phyloP scores from a whole-genome alignment of 1,140 invertebrate genomes.

The Antheraea mylitta region DNA sequence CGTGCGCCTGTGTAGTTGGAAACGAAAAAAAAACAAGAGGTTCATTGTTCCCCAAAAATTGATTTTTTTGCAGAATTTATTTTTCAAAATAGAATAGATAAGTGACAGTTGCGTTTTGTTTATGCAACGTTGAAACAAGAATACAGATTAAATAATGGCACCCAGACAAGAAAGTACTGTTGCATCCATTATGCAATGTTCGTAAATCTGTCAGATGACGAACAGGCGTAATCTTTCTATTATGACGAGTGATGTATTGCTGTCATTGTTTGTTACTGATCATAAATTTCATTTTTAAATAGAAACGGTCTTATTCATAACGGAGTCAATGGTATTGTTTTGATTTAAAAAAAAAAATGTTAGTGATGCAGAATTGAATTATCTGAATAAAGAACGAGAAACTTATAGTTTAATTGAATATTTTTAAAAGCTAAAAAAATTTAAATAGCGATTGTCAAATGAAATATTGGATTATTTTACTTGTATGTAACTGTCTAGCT shows the following conservation, averaged over 20 bases:
- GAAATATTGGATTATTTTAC: too few species aligned
- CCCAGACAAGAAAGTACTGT: conserved; percentile 13
- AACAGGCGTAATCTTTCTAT: conserved; percentile 63
- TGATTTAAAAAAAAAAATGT: too few species aligned
- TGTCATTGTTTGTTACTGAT: conserved; percentile 44
- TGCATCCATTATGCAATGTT: conserved; percentile 54
- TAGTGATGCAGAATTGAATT: too few species aligned
- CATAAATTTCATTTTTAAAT: conserved; percentile 52
- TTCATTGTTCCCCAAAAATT: not conserved
- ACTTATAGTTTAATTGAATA: too few species aligned
- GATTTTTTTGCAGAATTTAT: not conserved
- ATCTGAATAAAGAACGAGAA: too few species aligned
- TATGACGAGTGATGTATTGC: conserved; percentile 70
- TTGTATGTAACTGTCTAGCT: too few species aligned
- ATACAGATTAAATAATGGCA: conserved; percentile 8
- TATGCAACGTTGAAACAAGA: not conserved
- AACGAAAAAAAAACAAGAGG: not conserved
- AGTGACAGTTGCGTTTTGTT: conserved; percentile 8
- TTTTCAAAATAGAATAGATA: not conserved
- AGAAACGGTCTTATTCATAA: not conserved
- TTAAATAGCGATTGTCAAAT: too few species aligned
- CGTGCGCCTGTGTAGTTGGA: too few species aligned
- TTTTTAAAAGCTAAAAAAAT: too few species aligned
- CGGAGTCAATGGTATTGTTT: too few species aligned
- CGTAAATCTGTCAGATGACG: conserved; percentile 58